Evolutionary conservation across 2,797 vertebrate species (phyloP), one percentile per base, ranked within the genome.

Genomic region (Diplodus puntazzo): DNA sequence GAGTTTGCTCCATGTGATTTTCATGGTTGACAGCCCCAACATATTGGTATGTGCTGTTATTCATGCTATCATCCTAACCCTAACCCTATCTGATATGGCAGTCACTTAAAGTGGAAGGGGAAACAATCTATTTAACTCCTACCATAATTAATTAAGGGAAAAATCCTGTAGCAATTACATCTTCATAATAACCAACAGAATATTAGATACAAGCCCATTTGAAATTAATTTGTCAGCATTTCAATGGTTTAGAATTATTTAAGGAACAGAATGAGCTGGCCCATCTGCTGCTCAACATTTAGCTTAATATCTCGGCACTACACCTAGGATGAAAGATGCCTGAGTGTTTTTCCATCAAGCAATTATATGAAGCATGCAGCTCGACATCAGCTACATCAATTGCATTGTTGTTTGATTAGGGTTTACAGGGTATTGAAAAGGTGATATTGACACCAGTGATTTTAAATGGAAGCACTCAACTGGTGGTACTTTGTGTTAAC

Each of bases 161-260:
- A 85, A 85, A 71, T 79, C 66, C 65, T 64, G 60, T 64, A 77
- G 75, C 84, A 92, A 92, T 92, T 88, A 88, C 83, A 85, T 81
- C 85, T 87, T 85, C 75, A 77, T 84, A 81, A 86, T 82, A 82
- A 91, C 55, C 77, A 88, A 87, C 79, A 79, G 30, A 82, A 86
- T 74, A 83, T 83, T 82, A 81, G 80, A 83, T 81, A 85, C 78
- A 80, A 79, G 80, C 23, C 70, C 66, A 73, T 86, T 81, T 81
- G 25, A 78, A 84, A 91, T 93, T 73, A 84, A 87, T 88, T 87
- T 82, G 73, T 80, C 73, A 82, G 62, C 80, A 80, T 85, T 84
- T 88, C 72, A 88, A 53, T 77, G 63, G 73, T 84, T 91, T 90
- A 69, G 86, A 92, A 88, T 89, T 88, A 87, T 81, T 45, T 79